Base-by-base conservation (phyloP, 2,113 vertebrate species). In the Nipponia nippon region DNA sequence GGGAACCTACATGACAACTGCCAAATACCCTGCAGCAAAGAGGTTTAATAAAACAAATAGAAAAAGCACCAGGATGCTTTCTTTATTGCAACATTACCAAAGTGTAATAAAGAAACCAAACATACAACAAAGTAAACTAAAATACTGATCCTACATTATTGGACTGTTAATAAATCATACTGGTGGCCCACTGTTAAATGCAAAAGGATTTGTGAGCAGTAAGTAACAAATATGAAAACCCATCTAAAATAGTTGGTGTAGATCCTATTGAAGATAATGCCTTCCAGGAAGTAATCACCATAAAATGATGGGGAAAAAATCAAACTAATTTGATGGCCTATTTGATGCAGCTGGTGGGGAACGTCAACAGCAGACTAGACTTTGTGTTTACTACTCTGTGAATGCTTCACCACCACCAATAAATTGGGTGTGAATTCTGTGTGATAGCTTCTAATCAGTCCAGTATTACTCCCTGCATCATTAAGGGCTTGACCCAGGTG, bases 21-120 rank as follows among this genome's bases (percentile, higher is more conserved):
- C 93, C 86, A 93, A 91, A 94, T 98, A 96, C 95, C 97, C 95
- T 87, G 81, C 76, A 98, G 97, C 96, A 97, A 95, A 85, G 80
- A 88, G 70, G 83, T 96, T 98, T 98, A 98, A 98, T 98, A 97
- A 98, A 98, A 98, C 89, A 98, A 97, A 97, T 90, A 98, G 97
- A 97, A 97, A 97, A 97, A 92, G 3, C 94, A 96, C 96, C 96
- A 95, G 97, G 96, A 97, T 98, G 95, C 96, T 97, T 96, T 95
- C 96, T 98, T 97, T 98, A 98, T 96, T 97, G 92, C 79, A 90
- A 29, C 61, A 83, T 96, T 96, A 95, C 85, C 26, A 65, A 97
- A 96, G 78, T 21, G 44, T 93, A 95, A 89, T 97, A 95, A 97
- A 96, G 72, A 83, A 96, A 95, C 66, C 55, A 93, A 97, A 93